phyloP scores from a whole-genome alignment of 2,113 vertebrate species.

The Plecotus auritus region DNA sequence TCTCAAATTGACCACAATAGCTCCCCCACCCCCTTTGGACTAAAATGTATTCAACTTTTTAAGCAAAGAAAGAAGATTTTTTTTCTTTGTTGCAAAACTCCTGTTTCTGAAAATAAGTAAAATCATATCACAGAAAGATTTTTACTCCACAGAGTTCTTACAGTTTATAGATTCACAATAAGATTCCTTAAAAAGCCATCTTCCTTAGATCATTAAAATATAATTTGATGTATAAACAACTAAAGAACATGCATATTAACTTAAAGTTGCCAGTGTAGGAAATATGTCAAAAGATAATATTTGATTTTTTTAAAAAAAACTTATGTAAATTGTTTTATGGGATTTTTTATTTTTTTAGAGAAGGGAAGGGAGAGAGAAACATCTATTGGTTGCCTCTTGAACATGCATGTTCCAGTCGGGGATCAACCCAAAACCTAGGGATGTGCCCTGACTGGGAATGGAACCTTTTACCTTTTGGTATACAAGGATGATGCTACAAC shows the following conservation, averaged over 20 bases:
- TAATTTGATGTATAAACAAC: conserved; percentile 20
- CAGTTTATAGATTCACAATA: neutral
- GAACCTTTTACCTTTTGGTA: too few relatives aligned
- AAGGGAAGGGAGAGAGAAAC: too few relatives aligned
- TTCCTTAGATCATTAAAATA: conserved; percentile 20
- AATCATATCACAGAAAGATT: neutral
- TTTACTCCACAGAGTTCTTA: neutral
- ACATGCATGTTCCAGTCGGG: too few relatives aligned
- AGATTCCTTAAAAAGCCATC: neutral
- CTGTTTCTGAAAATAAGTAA: conserved; percentile 24
- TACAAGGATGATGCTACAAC: too few relatives aligned
- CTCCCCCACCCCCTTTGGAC: neutral
- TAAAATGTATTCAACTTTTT: neutral
- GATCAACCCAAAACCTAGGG: too few relatives aligned
- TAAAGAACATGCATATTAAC: neutral
- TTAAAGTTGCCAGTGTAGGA: neutral
- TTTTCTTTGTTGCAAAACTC: neutral
- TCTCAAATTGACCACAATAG: neutral
- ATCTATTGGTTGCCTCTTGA: too few relatives aligned
- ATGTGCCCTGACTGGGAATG: too few relatives aligned
- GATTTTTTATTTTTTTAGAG: too few relatives aligned
- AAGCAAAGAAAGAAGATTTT: neutral
- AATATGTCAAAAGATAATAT: neutral
- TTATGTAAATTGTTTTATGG: neutral
- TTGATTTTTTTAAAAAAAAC: neutral